phyloP scores from a whole-genome alignment of 1,140 invertebrate species.

The Parasteatoda tepidariorum region DNA sequence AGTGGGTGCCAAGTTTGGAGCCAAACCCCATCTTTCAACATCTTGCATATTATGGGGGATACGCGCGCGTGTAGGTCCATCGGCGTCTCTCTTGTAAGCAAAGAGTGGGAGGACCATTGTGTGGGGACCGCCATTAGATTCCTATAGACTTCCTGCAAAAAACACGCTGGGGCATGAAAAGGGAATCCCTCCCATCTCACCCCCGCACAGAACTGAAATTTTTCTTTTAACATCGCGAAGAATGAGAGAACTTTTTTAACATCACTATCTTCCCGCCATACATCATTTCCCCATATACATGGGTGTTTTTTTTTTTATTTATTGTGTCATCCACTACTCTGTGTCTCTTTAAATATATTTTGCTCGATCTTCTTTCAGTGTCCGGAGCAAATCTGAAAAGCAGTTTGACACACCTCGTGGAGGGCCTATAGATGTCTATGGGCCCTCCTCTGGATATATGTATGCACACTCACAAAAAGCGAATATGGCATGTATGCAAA shows the following conservation, averaged over 20 bases:
- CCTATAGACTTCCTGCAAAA: slow-evolving; percentile 57
- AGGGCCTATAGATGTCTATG: slow-evolving; percentile 46
- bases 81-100: slow-evolving; percentile 41
- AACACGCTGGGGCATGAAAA: slow-evolving; percentile 5
- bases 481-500: slow-evolving; percentile 55
- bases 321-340: not conserved
- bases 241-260: slow-evolving; percentile 37
- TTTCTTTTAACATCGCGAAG: slow-evolving; percentile 10
- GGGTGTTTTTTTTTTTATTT: slow-evolving; percentile 2
- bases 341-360: slow-evolving; percentile 43
- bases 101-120: slow-evolving; percentile 51
- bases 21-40: slow-evolving; percentile 11
- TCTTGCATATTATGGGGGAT: slow-evolving; percentile 29
- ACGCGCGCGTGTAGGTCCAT: slow-evolving; percentile 16
- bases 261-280: slow-evolving; percentile 53
- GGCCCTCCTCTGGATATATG: slow-evolving; percentile 12
- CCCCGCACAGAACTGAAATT: no score
- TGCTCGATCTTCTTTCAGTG: slow-evolving; percentile 56
- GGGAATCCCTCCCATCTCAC: not conserved
- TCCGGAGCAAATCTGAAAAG: slow-evolving; percentile 49
- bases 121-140: slow-evolving; percentile 53
- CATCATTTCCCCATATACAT: slow-evolving; percentile 56
- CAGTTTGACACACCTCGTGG: slow-evolving; percentile 57
- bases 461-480: slow-evolving; percentile 35
- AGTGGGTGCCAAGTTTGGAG: slow-evolving; percentile 38